Percentiles rank a stretch among this genome's conserved stretches.
Conservation (phyloP, 1,140 invertebrate genomes). For the Microplitis demolitor region DNA sequence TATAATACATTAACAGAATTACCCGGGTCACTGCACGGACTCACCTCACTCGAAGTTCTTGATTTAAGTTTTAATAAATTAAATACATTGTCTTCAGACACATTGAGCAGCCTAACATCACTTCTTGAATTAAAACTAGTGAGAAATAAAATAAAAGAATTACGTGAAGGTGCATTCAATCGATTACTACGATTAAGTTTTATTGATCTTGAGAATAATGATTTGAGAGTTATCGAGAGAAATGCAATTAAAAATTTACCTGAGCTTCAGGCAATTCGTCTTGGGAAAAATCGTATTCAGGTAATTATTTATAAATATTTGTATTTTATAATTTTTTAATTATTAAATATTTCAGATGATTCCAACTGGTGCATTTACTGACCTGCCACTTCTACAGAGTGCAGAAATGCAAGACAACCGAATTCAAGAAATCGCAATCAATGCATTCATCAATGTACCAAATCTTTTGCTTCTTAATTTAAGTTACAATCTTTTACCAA, state of each 20-base stretch:
- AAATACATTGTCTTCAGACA: conserved; percentile 70
- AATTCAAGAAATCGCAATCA: conserved; percentile 70
- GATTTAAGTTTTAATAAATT: conserved; percentile 83
- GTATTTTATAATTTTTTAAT: neutral
- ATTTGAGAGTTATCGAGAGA: conserved; percentile 76
- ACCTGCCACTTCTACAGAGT: conserved; percentile 74
- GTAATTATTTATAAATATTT: conserved; percentile 53
- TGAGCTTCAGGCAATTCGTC: conserved; percentile 75
- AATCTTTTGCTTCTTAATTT: conserved; percentile 81
- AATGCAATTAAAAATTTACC: conserved; percentile 78
- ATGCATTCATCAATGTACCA: conserved; percentile 78
- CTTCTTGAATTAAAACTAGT: conserved; percentile 72
- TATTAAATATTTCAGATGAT: conserved; percentile 52
- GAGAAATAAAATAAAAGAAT: conserved; percentile 75
- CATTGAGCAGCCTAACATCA: conserved; percentile 69
- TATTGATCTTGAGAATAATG: conserved; percentile 81
- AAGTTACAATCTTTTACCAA: conserved; percentile 76
- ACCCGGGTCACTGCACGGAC: conserved; percentile 70
- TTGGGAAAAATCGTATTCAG: conserved; percentile 76
- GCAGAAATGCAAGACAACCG: conserved; percentile 82
- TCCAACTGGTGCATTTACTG: conserved; percentile 76
- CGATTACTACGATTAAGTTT: conserved; percentile 72
- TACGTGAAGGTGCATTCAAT: conserved; percentile 74
- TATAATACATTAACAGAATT: conserved; percentile 77
- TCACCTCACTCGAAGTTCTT: conserved; percentile 71